A percentile compares a stretch with the other conserved stretches of the same genome.
phyloP scores from a whole-genome alignment of 2,888 invertebrate species.

The Plebejus argus region DNA sequence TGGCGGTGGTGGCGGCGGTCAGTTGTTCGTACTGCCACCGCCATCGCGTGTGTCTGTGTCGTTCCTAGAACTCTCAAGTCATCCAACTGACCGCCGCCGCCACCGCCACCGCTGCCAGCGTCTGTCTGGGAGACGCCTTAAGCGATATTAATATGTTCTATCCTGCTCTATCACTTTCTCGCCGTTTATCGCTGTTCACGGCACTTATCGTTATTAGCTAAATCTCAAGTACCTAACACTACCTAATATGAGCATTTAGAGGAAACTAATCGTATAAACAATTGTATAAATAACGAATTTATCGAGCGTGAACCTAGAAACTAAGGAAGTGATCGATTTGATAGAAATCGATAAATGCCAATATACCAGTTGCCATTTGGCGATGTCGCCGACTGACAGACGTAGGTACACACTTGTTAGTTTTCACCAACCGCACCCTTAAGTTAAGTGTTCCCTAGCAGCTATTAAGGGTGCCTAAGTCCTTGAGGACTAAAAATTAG shows the following conservation, averaged over 20 bases:
- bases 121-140: too few species aligned
- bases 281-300: conserved; percentile 8
- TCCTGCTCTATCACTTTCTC: not conserved
- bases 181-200: not conserved
- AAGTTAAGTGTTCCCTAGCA: too few species aligned
- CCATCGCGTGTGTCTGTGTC: too few species aligned
- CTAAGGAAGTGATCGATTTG: conserved; percentile 27
- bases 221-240: not conserved
- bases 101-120: too few species aligned
- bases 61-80: too few species aligned
- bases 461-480: not conserved
- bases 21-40: too few species aligned
- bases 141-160: too few species aligned
- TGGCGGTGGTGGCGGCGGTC: too few species aligned
- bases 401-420: not conserved
- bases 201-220: not conserved
- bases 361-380: conserved; percentile 18
- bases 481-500: not conserved
- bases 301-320: conserved; percentile 24
- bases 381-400: conserved; percentile 15
- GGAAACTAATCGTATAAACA: not conserved
- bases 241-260: conserved; percentile 3
- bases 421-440: too few species aligned
- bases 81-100: too few species aligned
- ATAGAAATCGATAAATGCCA: conserved; percentile 15